Evolutionary conservation across 2,113 vertebrate species (phyloP).

Genomic region (Catharus minimus): DNA sequence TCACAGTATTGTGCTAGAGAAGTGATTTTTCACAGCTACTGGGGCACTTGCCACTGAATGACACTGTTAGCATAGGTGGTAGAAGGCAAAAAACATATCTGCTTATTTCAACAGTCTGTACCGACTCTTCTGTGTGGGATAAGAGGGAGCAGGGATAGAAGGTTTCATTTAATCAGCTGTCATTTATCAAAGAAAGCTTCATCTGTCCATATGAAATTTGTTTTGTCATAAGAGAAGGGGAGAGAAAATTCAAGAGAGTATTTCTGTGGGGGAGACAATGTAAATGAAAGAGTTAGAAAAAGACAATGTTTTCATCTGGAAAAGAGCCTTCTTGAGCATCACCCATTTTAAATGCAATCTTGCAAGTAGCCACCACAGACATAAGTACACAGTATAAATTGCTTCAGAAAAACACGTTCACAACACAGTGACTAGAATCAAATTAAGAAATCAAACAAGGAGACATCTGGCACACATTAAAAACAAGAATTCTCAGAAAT

Average conservation of each 20-base stretch:
- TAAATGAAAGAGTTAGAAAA: neutral
- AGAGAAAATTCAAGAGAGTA: conserved; percentile 3
- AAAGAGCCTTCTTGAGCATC: neutral
- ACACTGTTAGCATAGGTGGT: neutral
- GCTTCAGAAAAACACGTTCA: conserved; percentile 27
- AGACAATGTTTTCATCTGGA: neutral
- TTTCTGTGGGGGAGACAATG: neutral
- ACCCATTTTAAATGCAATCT: conserved; percentile 24
- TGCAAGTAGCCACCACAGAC: conserved; percentile 33
- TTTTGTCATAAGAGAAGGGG: neutral
- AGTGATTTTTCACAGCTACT: conserved; percentile 20
- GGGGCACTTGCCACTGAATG: neutral
- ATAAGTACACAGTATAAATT: conserved; percentile 25
- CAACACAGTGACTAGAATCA: conserved; percentile 44
- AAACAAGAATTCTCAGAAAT: conserved; percentile 30
- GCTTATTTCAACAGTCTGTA: neutral
- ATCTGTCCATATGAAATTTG: neutral
- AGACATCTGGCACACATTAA: conserved; percentile 50
- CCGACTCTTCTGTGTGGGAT: neutral
- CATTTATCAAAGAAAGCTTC: conserved; percentile 16
- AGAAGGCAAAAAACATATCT: neutral
- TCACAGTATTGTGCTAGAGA: conserved; percentile 6
- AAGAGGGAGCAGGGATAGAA: neutral
- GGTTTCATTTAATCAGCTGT: conserved; percentile 13
- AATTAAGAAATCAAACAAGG: conserved; percentile 47